phyloP scores from a whole-genome alignment of 2,113 vertebrate genomes.

The Apeltes quadracus region DNA sequence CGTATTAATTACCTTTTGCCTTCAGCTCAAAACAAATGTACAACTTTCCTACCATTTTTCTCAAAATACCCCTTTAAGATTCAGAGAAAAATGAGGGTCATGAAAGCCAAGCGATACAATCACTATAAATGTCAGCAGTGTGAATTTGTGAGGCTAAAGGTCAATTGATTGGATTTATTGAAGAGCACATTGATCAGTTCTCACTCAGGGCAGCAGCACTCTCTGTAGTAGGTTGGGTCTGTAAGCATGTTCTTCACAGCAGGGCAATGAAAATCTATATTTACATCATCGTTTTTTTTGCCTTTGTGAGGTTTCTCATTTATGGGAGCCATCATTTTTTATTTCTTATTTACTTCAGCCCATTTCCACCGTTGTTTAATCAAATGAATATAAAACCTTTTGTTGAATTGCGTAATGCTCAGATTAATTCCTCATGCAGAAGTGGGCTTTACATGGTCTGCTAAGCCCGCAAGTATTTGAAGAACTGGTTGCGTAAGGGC shows the following conservation, averaged over 20 bases:
- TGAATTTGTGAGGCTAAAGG: constrained; percentile 54
- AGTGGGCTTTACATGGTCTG: constrained; percentile 27
- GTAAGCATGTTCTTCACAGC: constrained; percentile 14
- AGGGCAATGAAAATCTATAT: not conserved
- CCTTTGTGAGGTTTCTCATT: not conserved
- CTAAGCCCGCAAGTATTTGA: constrained; percentile 30
- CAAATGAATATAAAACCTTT: constrained; percentile 14
- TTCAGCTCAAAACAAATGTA: not conserved
- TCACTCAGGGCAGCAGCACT: constrained; percentile 33
- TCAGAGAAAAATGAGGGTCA: constrained; percentile 36
- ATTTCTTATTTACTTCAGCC: not conserved
- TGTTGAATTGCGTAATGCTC: constrained; percentile 27
- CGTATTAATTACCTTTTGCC: not conserved
- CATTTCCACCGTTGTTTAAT: constrained; percentile 9
- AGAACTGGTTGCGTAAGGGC: constrained; percentile 32
- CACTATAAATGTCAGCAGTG: constrained; percentile 52
- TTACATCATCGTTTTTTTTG: not conserved
- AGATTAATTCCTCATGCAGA: constrained; percentile 26
- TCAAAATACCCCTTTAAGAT: constrained; percentile 28
- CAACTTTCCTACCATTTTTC: not conserved
- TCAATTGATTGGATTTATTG: constrained; percentile 58
- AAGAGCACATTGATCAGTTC: constrained; percentile 62
- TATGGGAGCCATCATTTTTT: not conserved
- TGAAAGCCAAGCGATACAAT: constrained; percentile 43
- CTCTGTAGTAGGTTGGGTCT: constrained; percentile 35